phyloP scores from a whole-genome alignment of 2,888 invertebrate genomes.

The Chaetogeoica ovagalla region DNA sequence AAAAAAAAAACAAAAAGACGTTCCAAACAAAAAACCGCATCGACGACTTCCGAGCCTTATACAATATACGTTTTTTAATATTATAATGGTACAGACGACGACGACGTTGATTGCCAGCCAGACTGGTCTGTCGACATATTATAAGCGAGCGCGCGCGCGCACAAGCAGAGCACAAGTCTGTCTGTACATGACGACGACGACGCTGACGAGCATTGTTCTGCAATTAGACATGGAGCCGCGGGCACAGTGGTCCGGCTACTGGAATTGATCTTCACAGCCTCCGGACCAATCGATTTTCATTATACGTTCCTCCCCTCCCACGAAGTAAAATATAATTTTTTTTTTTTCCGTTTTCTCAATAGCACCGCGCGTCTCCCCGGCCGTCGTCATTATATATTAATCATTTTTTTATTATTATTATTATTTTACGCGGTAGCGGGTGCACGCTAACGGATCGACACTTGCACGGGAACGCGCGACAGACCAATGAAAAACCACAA shows the following conservation, averaged over 20 bases:
- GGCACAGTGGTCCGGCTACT: conserved; percentile 48
- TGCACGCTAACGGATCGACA: background rate
- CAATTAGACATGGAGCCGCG: conserved; percentile 53
- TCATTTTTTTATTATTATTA: conserved; percentile 52
- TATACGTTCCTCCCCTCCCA: background rate
- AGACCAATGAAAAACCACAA: conserved; percentile 50
- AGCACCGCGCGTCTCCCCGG: conserved; percentile 33
- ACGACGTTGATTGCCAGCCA: too few relatives aligned
- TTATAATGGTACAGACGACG: too few relatives aligned
- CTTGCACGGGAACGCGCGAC: background rate
- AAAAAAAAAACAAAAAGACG: too few relatives aligned
- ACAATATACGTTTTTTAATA: too few relatives aligned
- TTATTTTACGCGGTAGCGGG: conserved; percentile 36
- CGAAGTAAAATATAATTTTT: conserved; percentile 18
- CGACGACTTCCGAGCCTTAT: too few relatives aligned
- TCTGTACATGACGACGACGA: background rate
- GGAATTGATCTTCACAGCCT: conserved; percentile 53
- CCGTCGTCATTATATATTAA: conserved; percentile 33
- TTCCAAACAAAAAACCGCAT: too few relatives aligned
- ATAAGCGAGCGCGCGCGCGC: too few relatives aligned
- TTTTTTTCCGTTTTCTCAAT: conserved; percentile 11
- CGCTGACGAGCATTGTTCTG: conserved; percentile 46
- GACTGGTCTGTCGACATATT: too few relatives aligned
- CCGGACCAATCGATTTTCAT: conserved; percentile 53
- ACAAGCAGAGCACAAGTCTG: too few relatives aligned